Base-by-base conservation (phyloP, 2,888 invertebrate genomes). In the Graphium colonna region DNA sequence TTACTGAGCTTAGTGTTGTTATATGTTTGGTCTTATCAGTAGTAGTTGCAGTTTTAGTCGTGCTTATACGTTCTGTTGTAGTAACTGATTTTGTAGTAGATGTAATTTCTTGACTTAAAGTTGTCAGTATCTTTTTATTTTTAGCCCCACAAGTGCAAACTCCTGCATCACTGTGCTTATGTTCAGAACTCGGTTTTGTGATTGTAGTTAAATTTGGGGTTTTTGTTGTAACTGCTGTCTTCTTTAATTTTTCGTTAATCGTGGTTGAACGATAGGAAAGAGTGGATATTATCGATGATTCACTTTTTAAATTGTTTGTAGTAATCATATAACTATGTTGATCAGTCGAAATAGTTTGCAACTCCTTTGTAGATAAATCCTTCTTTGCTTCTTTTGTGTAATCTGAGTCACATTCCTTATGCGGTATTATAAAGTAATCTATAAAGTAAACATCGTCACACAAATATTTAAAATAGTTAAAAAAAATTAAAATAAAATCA, bases 371-470 rank as follows among this genome's bases (percentile, higher is more conserved):
- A 4, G 46, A 46, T 1, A 0, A 1, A 16, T 9, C 33, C 13
- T 41, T 21, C 5, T 5, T 5, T 33, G 5, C 3, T 31, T 40
- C 16, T 0, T 45, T 31, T 31, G 31, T 17, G 15, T 31, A 9
- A 13, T 42, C 15, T 26, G 8, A 1, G 13, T 36, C 4, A 33
- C 53, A 53, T 7, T 53, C 44, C 1, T 44, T 31, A 42, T 17
- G 31, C 13, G 44, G 10, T 31, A 48, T 49, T 31, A 39, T 54
- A 28, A 43, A 10, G 41, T 39, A 49, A 17, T 49, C 52, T 56
- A 42, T 28, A 54, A 46, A 31, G n/a, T n/a, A n/a, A n/a, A n/a
- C n/a, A n/a, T n/a, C n/a, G n/a, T n/a, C n/a, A n/a, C n/a, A n/a
- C n/a, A n/a, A n/a, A n/a, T n/a, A n/a, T n/a, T n/a, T n/a, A 5